phyloP scores from a whole-genome alignment of 1,140 invertebrate genomes.

The Diorhabda sublineata region DNA sequence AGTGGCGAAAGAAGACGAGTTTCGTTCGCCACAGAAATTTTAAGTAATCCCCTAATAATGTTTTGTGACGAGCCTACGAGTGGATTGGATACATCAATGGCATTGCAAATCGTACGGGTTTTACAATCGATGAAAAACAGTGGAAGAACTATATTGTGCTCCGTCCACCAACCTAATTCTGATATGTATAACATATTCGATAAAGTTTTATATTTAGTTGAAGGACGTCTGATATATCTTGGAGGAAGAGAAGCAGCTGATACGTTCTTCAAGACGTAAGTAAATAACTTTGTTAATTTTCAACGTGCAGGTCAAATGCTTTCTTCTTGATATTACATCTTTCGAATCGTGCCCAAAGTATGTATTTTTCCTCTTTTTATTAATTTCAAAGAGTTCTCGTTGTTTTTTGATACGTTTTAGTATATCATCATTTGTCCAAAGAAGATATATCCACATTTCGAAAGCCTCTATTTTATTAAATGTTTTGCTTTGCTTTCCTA shows the following conservation, averaged over 20 bases:
- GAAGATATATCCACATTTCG: too few species aligned
- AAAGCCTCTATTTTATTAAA: too few species aligned
- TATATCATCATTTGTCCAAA: too few species aligned
- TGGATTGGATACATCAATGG: constrained; percentile 82
- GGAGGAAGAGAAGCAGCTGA: constrained; percentile 76
- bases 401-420: too few species aligned
- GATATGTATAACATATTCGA: constrained; percentile 92
- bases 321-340: too few species aligned
- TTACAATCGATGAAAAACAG: constrained; percentile 72
- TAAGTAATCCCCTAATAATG: constrained; percentile 91
- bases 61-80: constrained; percentile 98
- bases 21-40: constrained; percentile 92
- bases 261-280: constrained; percentile 79
- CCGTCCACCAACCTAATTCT: constrained; percentile 94
- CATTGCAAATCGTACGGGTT: constrained; percentile 81
- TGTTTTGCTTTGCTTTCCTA: too few species aligned
- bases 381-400: too few species aligned
- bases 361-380: too few species aligned
- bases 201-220: constrained; percentile 83
- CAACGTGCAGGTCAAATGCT: too few species aligned
- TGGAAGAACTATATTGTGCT: constrained; percentile 90
- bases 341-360: too few species aligned
- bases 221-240: constrained; percentile 87
- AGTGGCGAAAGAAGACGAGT: constrained; percentile 93
- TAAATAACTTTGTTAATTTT: constrained; percentile 7